A percentile compares a stretch with the other conserved stretches of the same genome.
phyloP scores from a whole-genome alignment of 1,140 invertebrate genomes.

The Cherax destructor region DNA sequence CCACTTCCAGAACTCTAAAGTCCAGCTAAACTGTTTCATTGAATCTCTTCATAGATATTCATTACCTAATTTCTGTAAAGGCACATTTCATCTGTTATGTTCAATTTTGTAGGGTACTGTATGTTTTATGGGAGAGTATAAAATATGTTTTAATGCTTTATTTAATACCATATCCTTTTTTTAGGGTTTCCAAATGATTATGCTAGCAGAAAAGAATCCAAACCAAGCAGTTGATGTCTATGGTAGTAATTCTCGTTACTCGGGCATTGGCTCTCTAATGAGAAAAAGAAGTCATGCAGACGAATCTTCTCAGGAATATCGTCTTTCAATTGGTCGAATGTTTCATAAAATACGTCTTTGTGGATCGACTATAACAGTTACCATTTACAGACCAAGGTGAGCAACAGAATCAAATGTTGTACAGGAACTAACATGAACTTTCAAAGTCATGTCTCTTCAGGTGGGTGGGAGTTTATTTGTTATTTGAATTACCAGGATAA shows the following conservation, averaged over 20 bases:
- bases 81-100: no score
- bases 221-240: conserved; percentile 69
- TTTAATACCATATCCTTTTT: conserved; percentile 42
- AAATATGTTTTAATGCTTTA: no score
- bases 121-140: no score
- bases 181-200: conserved; percentile 91
- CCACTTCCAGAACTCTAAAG: no score
- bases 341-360: conserved; percentile 93
- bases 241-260: conserved; percentile 30
- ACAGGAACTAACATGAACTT: no score
- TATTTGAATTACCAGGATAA: no score
- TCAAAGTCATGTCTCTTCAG: no score
- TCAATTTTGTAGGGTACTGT: no score
- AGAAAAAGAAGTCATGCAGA: conserved; percentile 72
- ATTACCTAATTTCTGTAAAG: no score
- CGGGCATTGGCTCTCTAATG: conserved; percentile 75
- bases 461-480: no score
- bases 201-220: conserved; percentile 75
- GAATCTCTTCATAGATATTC: no score
- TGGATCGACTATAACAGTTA: conserved; percentile 92
- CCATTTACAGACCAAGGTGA: conserved; percentile 92
- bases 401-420: neutral
- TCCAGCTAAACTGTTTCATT: no score
- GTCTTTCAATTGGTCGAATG: conserved; percentile 94
- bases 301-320: conserved; percentile 81